Evolutionary conservation across 2,113 vertebrate genomes (phyloP).

Genomic region (Sporophila hypoxantha): DNA sequence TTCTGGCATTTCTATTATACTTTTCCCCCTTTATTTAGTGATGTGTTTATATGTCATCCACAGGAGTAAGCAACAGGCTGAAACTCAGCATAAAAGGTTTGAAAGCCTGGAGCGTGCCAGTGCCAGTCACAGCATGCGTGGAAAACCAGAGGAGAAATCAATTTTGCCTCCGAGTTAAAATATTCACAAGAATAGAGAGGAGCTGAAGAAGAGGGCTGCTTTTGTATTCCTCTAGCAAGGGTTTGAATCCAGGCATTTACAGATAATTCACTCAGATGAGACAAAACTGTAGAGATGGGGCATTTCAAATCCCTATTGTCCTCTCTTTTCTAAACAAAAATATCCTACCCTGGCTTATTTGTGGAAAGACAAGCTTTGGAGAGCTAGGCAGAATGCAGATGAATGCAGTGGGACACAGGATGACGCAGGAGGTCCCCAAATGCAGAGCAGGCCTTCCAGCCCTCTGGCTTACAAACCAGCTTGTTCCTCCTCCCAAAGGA

Average conservation of each 20-base stretch:
- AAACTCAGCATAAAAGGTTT: slow-evolving; percentile 31
- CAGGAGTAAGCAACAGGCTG: slow-evolving; percentile 24
- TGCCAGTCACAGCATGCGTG: background rate
- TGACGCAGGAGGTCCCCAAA: background rate
- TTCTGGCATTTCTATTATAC: slow-evolving; percentile 26
- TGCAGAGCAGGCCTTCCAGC: background rate
- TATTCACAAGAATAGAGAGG: background rate
- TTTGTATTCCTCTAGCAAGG: slow-evolving; percentile 5
- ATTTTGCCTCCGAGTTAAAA: slow-evolving; percentile 19
- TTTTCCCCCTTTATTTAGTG: background rate
- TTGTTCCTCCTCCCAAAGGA: background rate
- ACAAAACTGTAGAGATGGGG: background rate
- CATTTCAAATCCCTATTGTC: background rate
- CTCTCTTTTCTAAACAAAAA: slow-evolving; percentile 4
- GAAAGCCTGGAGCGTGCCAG: slow-evolving; percentile 17
- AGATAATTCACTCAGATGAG: slow-evolving; percentile 12
- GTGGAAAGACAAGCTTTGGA: background rate
- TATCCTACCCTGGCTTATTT: background rate
- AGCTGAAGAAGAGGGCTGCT: background rate
- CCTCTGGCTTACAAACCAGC: background rate
- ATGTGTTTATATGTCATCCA: background rate
- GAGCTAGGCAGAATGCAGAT: background rate
- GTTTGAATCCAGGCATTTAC: background rate
- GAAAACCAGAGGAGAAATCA: background rate
- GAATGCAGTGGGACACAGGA: background rate